Conservation (phyloP, 2,113 vertebrate genomes). For the Physeter macrocephalus region DNA sequence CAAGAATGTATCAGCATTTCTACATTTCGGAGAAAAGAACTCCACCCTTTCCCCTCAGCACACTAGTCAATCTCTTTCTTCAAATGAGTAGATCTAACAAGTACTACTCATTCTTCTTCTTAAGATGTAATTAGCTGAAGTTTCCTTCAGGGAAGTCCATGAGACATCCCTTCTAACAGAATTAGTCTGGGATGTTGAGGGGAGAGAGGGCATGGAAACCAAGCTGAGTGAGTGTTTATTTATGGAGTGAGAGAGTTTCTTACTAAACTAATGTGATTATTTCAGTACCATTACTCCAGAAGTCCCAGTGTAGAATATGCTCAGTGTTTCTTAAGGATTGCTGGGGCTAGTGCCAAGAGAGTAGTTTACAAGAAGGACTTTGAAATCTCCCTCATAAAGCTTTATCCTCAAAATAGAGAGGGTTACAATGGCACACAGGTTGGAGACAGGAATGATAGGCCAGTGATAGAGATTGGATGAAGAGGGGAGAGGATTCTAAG, state of each 20-base stretch:
- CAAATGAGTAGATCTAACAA: neutral
- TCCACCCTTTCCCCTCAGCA: neutral
- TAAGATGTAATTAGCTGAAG: neutral
- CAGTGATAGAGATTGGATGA: neutral
- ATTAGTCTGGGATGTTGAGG: neutral
- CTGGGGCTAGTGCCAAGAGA: neutral
- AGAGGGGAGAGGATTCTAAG: neutral
- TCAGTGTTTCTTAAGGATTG: neutral
- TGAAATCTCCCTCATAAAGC: neutral
- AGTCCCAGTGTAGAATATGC: neutral
- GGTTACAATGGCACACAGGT: too few relatives aligned
- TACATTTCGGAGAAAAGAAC: neutral
- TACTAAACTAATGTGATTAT: neutral
- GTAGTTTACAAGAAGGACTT: neutral
- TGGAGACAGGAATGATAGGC: neutral
- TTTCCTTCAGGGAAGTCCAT: neutral
- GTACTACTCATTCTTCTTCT: neutral
- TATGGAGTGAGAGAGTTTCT: neutral
- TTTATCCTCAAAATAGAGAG: neutral
- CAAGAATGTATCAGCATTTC: neutral
- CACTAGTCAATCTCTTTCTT: neutral
- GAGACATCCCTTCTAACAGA: neutral
- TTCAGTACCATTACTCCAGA: neutral
- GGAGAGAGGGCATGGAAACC: neutral
- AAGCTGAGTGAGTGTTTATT: neutral